These are phyloP conservation scores for cattle (Bos taurus) DNA, from an alignment of 2,113 vertebrate genomes.

Conservation along the genomic window DNA sequence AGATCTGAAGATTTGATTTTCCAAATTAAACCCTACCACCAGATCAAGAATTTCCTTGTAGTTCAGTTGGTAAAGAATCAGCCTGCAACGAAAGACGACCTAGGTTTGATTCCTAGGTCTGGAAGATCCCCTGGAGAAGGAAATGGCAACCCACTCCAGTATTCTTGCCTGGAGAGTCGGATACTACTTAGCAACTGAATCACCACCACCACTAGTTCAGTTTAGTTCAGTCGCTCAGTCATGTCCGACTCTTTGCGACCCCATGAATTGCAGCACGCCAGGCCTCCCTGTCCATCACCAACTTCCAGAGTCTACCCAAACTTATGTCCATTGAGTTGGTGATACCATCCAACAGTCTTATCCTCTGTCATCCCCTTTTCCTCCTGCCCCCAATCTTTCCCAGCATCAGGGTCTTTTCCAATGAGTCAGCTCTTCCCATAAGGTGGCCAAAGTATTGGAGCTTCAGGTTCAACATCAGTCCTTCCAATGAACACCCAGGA, in stretches of 20 bases:
- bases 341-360: not conserved
- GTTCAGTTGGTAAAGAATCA: not conserved
- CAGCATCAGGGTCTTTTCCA: not conserved
- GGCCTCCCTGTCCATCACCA: not conserved
- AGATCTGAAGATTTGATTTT: not conserved
- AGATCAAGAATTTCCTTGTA: not conserved
- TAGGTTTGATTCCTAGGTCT: not conserved
- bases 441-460: not conserved
- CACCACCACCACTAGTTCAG: not conserved
- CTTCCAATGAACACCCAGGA: not conserved
- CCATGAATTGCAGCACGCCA: not conserved
- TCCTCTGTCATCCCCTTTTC: not conserved
- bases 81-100: not conserved
- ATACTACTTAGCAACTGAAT: rapidly evolving
- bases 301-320: not conserved
- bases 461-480: not conserved
- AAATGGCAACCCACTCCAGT: not conserved
- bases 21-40: not conserved
- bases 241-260: not conserved
- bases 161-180: not conserved
- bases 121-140: not conserved
- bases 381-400: not conserved
- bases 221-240: not conserved
- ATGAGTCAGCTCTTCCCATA: not conserved
- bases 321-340: not conserved